Evolutionary conservation across 2,797 vertebrate genomes (phyloP).

Genomic region (Podarcis lilfordi): DNA sequence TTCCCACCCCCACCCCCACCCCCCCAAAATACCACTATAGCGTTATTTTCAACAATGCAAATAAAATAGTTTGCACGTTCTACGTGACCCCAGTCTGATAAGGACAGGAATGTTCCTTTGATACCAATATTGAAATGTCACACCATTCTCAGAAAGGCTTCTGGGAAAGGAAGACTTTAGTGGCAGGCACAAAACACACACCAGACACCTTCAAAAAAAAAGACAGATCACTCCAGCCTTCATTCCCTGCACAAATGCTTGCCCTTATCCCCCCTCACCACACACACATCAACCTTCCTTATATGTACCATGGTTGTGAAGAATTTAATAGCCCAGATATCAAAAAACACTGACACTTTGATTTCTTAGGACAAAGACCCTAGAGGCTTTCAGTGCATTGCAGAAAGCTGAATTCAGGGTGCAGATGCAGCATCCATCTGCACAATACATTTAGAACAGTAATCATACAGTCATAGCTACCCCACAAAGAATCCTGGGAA

Average conservation of each 20-base stretch:
- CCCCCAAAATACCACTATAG: background rate
- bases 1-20: background rate
- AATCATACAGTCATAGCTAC: too few species aligned
- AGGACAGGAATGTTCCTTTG: constrained; percentile 12
- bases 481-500: too few species aligned
- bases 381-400: background rate
- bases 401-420: background rate
- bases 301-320: background rate
- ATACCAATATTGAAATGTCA: constrained; percentile 18
- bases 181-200: background rate
- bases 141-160: background rate
- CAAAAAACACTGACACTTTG: background rate
- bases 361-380: background rate
- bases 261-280: background rate
- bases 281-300: background rate
- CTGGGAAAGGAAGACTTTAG: background rate
- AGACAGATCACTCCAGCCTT: background rate
- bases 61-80: background rate
- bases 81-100: background rate
- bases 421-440: background rate
- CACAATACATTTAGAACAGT: too few species aligned
- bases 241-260: background rate
- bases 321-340: too few species aligned
- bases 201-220: background rate
- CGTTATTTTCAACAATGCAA: background rate